A percentile compares a stretch with the other conserved stretches of the same genome.
Evolutionary conservation across 2,797 vertebrate genomes (phyloP).

Genomic region (Acipenser ruthenus): DNA sequence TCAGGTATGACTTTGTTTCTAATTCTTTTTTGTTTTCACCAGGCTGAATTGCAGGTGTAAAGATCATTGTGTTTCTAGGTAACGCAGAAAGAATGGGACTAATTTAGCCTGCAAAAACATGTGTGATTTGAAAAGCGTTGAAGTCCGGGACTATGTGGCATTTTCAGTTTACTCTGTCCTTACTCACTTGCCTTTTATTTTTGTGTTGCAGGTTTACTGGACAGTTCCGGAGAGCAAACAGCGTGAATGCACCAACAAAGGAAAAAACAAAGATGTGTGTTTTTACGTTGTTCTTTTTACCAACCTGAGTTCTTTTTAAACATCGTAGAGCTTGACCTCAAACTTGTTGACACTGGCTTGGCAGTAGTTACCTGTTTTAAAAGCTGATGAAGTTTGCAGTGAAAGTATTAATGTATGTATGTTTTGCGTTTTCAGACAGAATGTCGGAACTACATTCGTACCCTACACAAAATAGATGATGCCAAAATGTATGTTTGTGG

Average conservation of each 20-base stretch:
- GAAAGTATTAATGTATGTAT: background rate
- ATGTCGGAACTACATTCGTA: constrained; percentile 69
- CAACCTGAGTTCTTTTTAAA: constrained; percentile 27
- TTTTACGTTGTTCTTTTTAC: constrained; percentile 31
- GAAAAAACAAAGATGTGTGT: constrained; percentile 46
- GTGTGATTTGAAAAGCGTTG: background rate
- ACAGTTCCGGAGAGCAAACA: constrained; percentile 11
- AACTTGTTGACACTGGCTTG: background rate
- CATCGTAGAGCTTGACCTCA: too few relatives aligned
- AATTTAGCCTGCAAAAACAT: constrained; percentile 22
- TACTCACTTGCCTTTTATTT: background rate
- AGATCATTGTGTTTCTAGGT: background rate
- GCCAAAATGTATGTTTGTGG: constrained; percentile 59
- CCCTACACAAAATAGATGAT: constrained; percentile 54
- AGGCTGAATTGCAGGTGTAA: background rate
- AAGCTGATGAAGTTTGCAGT: background rate
- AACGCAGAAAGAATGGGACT: constrained; percentile 25
- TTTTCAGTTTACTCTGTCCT: background rate
- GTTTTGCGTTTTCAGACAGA: constrained; percentile 56
- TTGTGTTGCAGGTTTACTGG: constrained; percentile 28
- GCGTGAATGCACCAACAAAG: constrained; percentile 21
- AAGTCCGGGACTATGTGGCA: background rate
- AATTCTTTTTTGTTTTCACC: too few relatives aligned
- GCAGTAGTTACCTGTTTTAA: too few relatives aligned
- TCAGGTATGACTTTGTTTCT: too few relatives aligned